phyloP scores from a whole-genome alignment of 2,888 invertebrate species.

The Embidobia sp. region DNA sequence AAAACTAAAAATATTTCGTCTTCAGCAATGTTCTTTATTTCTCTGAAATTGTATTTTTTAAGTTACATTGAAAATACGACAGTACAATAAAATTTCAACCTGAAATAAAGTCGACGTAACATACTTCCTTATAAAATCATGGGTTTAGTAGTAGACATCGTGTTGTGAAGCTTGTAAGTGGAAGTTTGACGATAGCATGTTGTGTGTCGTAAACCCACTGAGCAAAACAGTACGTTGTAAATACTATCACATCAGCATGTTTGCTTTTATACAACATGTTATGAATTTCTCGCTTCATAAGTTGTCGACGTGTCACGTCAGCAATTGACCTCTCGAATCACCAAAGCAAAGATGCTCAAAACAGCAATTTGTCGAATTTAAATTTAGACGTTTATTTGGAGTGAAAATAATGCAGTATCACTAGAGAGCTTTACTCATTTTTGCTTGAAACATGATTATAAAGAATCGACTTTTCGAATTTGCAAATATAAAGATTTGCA shows the following conservation, averaged over 20 bases:
- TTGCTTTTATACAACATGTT: slow-evolving; percentile 33
- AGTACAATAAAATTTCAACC: not conserved
- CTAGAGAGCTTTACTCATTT: too few species aligned
- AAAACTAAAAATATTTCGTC: too few species aligned
- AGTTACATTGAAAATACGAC: not conserved
- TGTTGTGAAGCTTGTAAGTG: slow-evolving; percentile 25
- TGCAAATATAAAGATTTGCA: too few species aligned
- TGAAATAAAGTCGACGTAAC: slow-evolving; percentile 19
- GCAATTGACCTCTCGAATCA: slow-evolving; percentile 24
- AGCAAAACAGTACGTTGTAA: slow-evolving; percentile 33
- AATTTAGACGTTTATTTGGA: too few species aligned
- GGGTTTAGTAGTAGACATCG: slow-evolving; percentile 7
- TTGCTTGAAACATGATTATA: too few species aligned
- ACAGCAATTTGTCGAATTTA: too few species aligned
- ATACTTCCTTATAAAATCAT: slow-evolving; percentile 23
- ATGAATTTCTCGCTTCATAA: slow-evolving; percentile 35
- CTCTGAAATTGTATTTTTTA: too few species aligned
- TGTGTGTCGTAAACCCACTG: slow-evolving; percentile 24
- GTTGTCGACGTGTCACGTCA: slow-evolving; percentile 13
- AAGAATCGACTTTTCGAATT: too few species aligned
- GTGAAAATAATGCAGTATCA: too few species aligned
- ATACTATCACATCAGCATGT: slow-evolving; percentile 38
- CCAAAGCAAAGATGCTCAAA: too few species aligned
- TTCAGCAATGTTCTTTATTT: too few species aligned
- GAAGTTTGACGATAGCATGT: slow-evolving; percentile 34